Evolutionary conservation across 2,797 vertebrate genomes (phyloP), one percentile per base, ranked within the genome.

Genomic region (Cyprinodon diabolis): DNA sequence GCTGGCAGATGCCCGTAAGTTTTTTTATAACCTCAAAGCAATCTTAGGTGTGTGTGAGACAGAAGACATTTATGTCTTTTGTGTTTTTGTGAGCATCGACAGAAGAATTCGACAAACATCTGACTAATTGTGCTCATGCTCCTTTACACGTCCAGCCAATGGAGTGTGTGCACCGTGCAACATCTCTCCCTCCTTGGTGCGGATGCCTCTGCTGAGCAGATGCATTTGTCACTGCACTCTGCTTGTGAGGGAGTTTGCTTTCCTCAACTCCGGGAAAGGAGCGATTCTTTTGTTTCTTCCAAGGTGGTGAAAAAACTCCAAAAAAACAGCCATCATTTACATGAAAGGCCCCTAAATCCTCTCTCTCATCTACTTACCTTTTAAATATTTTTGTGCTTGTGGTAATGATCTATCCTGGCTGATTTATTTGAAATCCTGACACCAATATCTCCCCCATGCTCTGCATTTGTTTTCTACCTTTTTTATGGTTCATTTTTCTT

Each of bases 211-310:
- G 9, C 52, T 15, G 25, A 65, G 25, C 19, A 62, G 35, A 62
- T 63, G 37, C 57, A n/a, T 51, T 43, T 43, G 30, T 66, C 56
- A 55, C 8, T 56, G n/a, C 21, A 19, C 35, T 11, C 54, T 49
- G 51, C 30, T 55, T 65, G 52, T 71, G 52, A 25, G 35, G 70
- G 43, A 1, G 47, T 68, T 37, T 68, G 71, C 72, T 80, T 68
- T 80, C 71, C 74, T 56, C 78, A 91, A 79, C 87, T 86, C 86
- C 90, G 89, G 79, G 85, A 88, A 67, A 79, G 68, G 78, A 68
- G 77, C 66, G 80, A 67, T 65, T 79, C 75, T 58, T 78, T 66
- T 35, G 80, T 83, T 87, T 71, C 47, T 48, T 48, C 62, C 58
- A 1, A 35, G 78, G 62, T 2, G 60, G 40, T 82, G 74, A 78